These are phyloP conservation scores for Sphenopsis melanotis DNA, from an alignment of 2,797 vertebrate species.

Conservation along the genomic window DNA sequence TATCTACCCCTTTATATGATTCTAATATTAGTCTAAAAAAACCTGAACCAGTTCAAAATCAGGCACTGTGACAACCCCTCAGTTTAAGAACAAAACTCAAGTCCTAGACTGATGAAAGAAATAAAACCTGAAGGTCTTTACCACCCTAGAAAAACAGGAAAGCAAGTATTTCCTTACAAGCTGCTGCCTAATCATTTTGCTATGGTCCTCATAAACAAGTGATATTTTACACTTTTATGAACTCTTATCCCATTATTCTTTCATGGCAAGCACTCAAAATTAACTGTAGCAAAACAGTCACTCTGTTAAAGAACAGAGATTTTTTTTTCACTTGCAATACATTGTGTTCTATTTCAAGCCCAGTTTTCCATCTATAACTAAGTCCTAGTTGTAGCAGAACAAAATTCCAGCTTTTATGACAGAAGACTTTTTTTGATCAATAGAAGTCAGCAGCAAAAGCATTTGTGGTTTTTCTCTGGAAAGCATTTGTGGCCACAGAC, in stretches of 20 bases:
- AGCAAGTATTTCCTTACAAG: conserved; percentile 14
- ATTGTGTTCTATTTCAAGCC: conserved; percentile 48
- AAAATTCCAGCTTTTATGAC: conserved; percentile 67
- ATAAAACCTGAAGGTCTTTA: conserved; percentile 11
- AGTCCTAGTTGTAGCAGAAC: conserved; percentile 38
- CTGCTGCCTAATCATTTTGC: conserved; percentile 2
- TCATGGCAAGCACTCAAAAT: conserved; percentile 11
- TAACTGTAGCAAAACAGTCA: conserved; percentile 4
- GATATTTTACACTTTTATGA: conserved; percentile 20
- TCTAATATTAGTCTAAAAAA: not conserved
- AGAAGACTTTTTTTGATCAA: conserved; percentile 68
- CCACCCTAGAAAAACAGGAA: conserved; percentile 1
- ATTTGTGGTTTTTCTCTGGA: conserved; percentile 66
- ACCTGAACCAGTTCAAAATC: not conserved
- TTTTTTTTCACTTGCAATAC: not conserved
- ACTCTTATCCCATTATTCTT: conserved; percentile 30
- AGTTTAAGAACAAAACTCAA: not conserved
- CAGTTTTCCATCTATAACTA: conserved; percentile 52
- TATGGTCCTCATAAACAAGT: conserved; percentile 27
- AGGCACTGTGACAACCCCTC: not conserved
- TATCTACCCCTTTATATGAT: not conserved
- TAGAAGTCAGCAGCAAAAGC: conserved; percentile 61
- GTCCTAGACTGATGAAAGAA: not conserved
- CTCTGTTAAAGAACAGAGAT: not conserved
- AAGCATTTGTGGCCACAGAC: conserved; percentile 69